These are phyloP conservation scores for Hermaeophaga mercurialis DNA, from an alignment of 2,888 invertebrate genomes.

Conservation along the genomic window DNA sequence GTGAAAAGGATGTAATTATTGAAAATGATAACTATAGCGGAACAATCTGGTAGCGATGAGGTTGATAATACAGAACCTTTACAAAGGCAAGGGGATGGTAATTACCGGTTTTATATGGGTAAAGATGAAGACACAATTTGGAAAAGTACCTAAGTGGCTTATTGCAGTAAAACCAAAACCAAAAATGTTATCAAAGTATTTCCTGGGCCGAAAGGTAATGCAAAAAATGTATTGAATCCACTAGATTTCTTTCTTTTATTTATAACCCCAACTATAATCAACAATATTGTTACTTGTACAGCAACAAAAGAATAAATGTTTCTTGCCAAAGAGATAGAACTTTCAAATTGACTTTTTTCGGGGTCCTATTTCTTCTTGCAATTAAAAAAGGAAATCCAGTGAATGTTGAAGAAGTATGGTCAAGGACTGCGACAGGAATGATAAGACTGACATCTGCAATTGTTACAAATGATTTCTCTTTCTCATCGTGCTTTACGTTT, in stretches of 20 bases:
- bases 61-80: background rate
- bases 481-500: conserved; percentile 1
- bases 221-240: background rate
- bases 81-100: background rate
- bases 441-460: conserved; percentile 4
- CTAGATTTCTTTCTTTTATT: background rate
- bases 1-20: background rate
- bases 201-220: background rate
- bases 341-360: conserved; percentile 8
- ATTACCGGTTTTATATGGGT: background rate
- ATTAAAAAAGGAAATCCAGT: conserved; percentile 11
- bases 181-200: conserved; percentile 9
- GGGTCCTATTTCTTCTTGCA: conserved; percentile 2
- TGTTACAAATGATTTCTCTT: conserved; percentile 11
- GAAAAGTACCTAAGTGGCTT: background rate
- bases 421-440: conserved; percentile 6
- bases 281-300: conserved; percentile 6
- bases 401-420: conserved; percentile 8
- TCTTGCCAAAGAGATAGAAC: conserved; percentile 3
- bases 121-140: background rate
- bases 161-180: background rate
- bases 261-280: background rate
- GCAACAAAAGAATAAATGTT: background rate
- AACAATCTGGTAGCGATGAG: background rate
- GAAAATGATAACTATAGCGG: background rate